phyloP scores from a whole-genome alignment of 1,140 invertebrate species.

The Araneus ventricosus region DNA sequence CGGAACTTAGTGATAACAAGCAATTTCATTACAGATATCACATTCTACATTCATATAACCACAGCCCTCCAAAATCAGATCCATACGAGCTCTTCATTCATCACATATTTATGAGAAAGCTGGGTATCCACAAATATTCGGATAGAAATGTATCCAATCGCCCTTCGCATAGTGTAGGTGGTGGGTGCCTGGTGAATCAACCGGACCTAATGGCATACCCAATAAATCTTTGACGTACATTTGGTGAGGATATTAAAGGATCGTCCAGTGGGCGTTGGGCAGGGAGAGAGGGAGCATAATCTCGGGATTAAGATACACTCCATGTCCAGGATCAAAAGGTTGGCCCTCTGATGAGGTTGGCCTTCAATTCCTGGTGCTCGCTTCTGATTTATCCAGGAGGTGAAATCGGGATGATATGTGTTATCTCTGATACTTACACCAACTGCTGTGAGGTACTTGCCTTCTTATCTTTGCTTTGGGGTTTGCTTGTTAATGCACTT shows the following conservation, averaged over 20 bases:
- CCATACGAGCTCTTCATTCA: too few relatives aligned
- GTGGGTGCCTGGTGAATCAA: background rate
- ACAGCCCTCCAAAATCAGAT: too few relatives aligned
- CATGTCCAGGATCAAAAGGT: slow-evolving; percentile 21
- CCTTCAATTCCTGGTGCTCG: background rate
- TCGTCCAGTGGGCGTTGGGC: background rate
- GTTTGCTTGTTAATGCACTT: too few relatives aligned
- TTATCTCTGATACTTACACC: background rate
- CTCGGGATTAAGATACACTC: background rate
- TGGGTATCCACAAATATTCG: background rate
- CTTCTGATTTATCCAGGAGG: background rate
- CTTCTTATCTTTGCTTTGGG: too few relatives aligned
- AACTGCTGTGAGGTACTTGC: too few relatives aligned
- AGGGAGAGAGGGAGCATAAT: background rate
- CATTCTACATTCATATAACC: too few relatives aligned
- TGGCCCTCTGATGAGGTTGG: background rate
- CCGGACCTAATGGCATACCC: background rate
- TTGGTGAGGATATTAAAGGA: background rate
- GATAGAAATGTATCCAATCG: background rate
- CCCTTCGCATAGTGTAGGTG: too few relatives aligned
- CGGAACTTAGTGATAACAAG: too few relatives aligned
- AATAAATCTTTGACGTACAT: background rate
- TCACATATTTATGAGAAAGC: too few relatives aligned
- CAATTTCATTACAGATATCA: too few relatives aligned
- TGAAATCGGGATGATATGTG: background rate